Conservation (phyloP, 2,113 vertebrate genomes). For the Labeo rohita region DNA sequence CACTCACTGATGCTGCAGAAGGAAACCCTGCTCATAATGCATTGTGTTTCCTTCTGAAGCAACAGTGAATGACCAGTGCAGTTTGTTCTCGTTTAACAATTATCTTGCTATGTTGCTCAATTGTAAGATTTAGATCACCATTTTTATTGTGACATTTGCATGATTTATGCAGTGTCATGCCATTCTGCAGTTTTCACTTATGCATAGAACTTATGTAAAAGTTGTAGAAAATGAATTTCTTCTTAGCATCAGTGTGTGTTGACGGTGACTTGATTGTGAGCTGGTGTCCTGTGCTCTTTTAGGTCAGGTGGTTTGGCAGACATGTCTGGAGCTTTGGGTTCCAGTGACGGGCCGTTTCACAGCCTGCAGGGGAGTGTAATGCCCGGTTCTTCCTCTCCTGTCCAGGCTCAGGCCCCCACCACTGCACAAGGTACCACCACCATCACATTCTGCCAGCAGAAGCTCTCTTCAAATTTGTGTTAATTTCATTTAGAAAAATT, state of each 20-base stretch:
- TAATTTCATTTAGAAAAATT: background rate
- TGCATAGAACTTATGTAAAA: background rate
- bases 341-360: conserved; percentile 82
- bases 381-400: conserved; percentile 71
- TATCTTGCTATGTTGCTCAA: background rate
- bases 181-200: background rate
- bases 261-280: background rate
- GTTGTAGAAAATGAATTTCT: background rate
- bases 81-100: background rate
- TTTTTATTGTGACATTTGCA: background rate
- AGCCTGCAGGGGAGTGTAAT: conserved; percentile 85
- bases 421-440: conserved; percentile 83
- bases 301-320: conserved; percentile 73
- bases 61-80: background rate
- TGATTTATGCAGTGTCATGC: background rate
- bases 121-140: background rate
- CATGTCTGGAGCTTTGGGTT: conserved; percentile 75
- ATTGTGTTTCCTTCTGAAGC: too few relatives aligned
- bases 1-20: too few relatives aligned
- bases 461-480: background rate
- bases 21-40: too few relatives aligned
- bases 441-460: conserved; percentile 9
- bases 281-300: background rate
- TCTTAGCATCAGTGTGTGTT: background rate
- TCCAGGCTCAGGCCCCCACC: conserved; percentile 75